Base-by-base conservation (phyloP, 2,113 vertebrate genomes). In the Lophius piscatorius region DNA sequence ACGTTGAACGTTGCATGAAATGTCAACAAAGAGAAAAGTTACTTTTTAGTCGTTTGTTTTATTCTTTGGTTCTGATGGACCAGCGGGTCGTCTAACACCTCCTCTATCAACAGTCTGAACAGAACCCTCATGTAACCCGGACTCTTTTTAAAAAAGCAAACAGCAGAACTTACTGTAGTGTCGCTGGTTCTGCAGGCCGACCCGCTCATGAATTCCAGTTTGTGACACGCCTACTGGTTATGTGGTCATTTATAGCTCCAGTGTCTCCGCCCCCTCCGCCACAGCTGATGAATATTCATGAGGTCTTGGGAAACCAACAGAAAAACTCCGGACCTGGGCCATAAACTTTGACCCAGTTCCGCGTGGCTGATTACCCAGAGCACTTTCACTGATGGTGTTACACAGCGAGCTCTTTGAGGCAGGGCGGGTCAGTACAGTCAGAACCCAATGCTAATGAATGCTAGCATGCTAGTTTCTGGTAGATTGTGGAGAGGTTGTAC, bases 201-300 rank as follows among this genome's bases (percentile, higher is more conserved):
- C 2, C 2, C 11, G 1, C 5, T 35, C 14, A 8, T 13, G 5
- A 45, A 28, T 17, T 70, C 33, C 17, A 35, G 60, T 62, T 36
- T 31, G 26, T 34, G 11, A 14, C 3, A 34, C 17, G 41, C 46
- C 50, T 1, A 12, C 18, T 49, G 9, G 24, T 35, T 5, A 17
- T 28, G 29, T 17, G 45, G 11, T 24, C 29, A 41, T 74, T 82
- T 89, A 89, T 73, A 80, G 5, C 10, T 9, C 21, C 13, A 2
- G 1, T 46, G 9, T 36, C 63, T 26, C 76, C 85, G 21, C 83
- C 80, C 76, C 56, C 66, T 11, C 18, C 4, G 8, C 28, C 41
- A 21, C 16, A 20, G 16, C 48, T 45, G 29, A n/a, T 81, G 51
- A 81, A 80, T 75, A 83, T 80, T 80, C 60, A 81, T 56, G 29